Percentiles rank a stretch among this genome's conserved stretches.
These are phyloP conservation scores for Lagopus leucura DNA, from an alignment of 2,113 vertebrate species.

Conservation along the genomic window DNA sequence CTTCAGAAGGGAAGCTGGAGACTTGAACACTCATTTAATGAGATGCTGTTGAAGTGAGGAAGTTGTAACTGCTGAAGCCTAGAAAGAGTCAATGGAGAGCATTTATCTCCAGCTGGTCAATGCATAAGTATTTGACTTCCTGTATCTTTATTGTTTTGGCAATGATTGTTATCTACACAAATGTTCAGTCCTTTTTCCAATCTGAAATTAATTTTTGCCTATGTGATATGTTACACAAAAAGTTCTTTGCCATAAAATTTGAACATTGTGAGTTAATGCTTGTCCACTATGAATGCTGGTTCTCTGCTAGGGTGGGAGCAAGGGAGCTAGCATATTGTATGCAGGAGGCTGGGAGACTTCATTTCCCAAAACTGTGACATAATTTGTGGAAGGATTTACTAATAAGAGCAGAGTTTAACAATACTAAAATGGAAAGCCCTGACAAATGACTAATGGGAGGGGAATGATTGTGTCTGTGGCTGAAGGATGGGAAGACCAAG, in stretches of 20 bases:
- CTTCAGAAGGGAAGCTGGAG: background rate
- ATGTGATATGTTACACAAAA: background rate
- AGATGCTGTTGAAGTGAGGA: background rate
- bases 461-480: background rate
- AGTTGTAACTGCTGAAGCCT: background rate
- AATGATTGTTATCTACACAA: background rate
- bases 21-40: background rate
- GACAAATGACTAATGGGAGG: background rate
- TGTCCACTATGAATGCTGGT: background rate
- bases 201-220: background rate
- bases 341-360: background rate
- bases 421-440: background rate
- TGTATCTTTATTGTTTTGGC: background rate
- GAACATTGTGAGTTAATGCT: background rate
- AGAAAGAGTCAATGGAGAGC: background rate
- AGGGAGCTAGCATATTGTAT: background rate
- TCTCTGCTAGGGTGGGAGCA: background rate
- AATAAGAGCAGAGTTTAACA: background rate
- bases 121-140: background rate
- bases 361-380: background rate
- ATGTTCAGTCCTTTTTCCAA: background rate
- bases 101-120: background rate
- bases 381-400: background rate
- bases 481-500: background rate
- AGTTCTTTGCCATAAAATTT: background rate